These are phyloP conservation scores for Rachycentron canadum DNA, from an alignment of 2,797 vertebrate species.

Conservation along the genomic window DNA sequence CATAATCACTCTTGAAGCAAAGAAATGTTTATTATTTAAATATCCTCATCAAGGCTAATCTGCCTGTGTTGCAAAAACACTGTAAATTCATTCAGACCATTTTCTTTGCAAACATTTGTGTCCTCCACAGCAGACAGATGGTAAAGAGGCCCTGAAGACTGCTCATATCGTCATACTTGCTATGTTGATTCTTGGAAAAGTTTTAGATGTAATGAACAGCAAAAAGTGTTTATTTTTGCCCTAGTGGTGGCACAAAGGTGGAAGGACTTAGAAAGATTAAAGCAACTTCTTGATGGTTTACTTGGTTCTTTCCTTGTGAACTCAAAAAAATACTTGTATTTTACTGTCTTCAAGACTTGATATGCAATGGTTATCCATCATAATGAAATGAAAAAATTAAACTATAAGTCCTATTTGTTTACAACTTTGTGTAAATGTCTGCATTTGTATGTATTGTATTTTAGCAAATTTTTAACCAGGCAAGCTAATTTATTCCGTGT, in stretches of 20 bases:
- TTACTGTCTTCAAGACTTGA: background rate
- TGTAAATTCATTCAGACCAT: background rate
- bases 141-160: constrained; percentile 4
- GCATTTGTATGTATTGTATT: background rate
- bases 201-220: constrained; percentile 13
- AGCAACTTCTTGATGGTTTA: background rate
- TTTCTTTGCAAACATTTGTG: constrained; percentile 1
- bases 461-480: background rate
- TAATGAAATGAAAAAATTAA: background rate
- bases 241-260: background rate
- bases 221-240: background rate
- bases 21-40: constrained; percentile 38
- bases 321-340: background rate
- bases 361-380: background rate
- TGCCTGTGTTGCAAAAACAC: constrained; percentile 14
- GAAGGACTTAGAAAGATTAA: background rate
- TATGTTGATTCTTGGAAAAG: constrained; percentile 3
- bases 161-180: constrained; percentile 10
- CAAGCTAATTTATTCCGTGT: background rate
- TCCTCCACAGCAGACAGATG: constrained; percentile 7
- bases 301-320: background rate
- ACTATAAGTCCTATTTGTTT: background rate
- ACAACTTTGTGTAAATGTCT: no score
- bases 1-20: constrained; percentile 46
- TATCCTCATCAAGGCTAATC: constrained; percentile 53